Percentiles rank a stretch among this genome's conserved stretches.
Evolutionary conservation across 2,113 vertebrate species (phyloP).

Genomic region (Saccopteryx leptura): DNA sequence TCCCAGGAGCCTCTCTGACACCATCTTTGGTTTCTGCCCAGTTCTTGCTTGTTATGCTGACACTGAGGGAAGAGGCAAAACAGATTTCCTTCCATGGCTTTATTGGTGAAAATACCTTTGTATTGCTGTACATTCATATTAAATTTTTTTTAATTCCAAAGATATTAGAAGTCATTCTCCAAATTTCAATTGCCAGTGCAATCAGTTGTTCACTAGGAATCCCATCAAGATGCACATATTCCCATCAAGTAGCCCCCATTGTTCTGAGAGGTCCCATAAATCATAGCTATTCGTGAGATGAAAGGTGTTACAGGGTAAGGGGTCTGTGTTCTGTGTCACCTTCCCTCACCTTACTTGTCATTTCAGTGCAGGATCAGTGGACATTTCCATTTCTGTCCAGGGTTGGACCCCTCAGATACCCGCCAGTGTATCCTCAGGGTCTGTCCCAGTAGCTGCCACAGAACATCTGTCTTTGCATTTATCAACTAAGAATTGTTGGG

Average conservation of each 20-base stretch:
- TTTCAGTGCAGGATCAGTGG: not conserved
- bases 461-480: not conserved
- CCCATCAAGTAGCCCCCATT: not conserved
- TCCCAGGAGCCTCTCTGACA: not conserved
- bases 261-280: not conserved
- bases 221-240: not conserved
- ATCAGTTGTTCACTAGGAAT: not conserved
- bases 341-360: not conserved
- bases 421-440: not conserved
- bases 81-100: not conserved
- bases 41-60: not conserved
- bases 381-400: rapidly evolving
- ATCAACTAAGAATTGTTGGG: not conserved
- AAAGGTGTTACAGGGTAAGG: not conserved
- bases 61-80: not conserved
- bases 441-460: not conserved
- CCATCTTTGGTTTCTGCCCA: not conserved
- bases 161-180: not conserved
- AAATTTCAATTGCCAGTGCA: not conserved
- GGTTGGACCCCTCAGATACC: not conserved
- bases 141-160: constrained; percentile 16
- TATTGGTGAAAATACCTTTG: not conserved
- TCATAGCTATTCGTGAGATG: not conserved
- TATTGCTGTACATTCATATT: not conserved
- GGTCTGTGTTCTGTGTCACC: not conserved